These are phyloP conservation scores for Chalcis sispes DNA, from an alignment of 2,888 invertebrate species.

Conservation along the genomic window DNA sequence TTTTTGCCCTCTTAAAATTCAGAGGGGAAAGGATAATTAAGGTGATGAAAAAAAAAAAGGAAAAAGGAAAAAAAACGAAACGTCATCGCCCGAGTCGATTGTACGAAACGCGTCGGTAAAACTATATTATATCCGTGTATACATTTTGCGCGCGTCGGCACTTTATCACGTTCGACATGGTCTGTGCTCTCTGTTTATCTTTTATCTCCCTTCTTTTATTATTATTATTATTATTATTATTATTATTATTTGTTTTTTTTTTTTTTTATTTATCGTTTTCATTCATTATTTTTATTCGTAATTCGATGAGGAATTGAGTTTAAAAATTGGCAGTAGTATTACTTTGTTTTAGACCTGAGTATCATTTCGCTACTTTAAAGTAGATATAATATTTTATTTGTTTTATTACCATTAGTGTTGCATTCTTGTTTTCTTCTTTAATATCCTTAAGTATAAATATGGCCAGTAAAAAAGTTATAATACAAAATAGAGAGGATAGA, in stretches of 20 bases:
- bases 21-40: too few relatives aligned
- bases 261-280: constrained; percentile 5
- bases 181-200: constrained; percentile 20
- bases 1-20: constrained; percentile 13
- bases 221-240: too few relatives aligned
- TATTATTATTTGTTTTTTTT: neutral
- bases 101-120: constrained; percentile 51
- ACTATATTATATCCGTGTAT: constrained; percentile 35
- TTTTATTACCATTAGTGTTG: neutral
- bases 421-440: constrained; percentile 11
- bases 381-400: constrained; percentile 7
- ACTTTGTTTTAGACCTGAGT: constrained; percentile 29
- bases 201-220: constrained; percentile 42
- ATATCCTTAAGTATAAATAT: neutral
- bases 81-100: constrained; percentile 53
- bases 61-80: constrained; percentile 49
- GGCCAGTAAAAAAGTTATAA: neutral
- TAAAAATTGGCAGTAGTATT: constrained; percentile 48
- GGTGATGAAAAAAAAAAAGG: too few relatives aligned
- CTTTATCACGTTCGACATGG: constrained; percentile 51
- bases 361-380: constrained; percentile 25
- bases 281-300: constrained; percentile 37
- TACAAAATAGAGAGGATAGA: neutral
- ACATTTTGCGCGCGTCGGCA: constrained; percentile 35
- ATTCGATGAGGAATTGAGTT: constrained; percentile 54